Evolutionary conservation across 2,113 vertebrate species (phyloP), one percentile per base, ranked within the genome.

Genomic region (Gracilinanus agilis): DNA sequence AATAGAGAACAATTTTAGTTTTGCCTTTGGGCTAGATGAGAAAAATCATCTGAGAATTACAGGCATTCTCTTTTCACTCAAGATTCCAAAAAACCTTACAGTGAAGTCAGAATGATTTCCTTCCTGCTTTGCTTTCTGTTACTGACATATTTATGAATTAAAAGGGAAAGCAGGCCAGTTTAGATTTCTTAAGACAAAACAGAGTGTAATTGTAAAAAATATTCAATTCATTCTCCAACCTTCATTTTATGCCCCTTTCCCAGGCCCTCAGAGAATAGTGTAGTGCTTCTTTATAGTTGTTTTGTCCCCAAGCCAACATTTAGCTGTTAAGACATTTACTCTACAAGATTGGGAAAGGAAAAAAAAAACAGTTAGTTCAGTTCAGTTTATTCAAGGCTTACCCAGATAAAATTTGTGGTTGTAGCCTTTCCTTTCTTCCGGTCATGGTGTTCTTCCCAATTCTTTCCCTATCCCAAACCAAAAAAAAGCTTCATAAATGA

Each of bases 141-240:
- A 11, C 88, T 29, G 54, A 16, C 0, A 23, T 94, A 95, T 93
- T 27, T 90, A 12, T 93, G 55, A 29, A 90, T 61, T 67, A 12
- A 93, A 56, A 92, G 11, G 44, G 44, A 94, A 92, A 92, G 53
- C n/a, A 91, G 34, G 13, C 56, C 2, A 0, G 0, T 90, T 9
- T 56, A 54, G 11, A 96, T 95, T 58, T 56, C 24, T 93, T 49
- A 5, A 56, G 0, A 93, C 9, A 93, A 96, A 97, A 5, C 0
- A 90, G 21, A 93, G 61, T 24, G 1, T 7, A 88, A 91, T 11
- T 44, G 88, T 95, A 24, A 91, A 95, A 97, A 95, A 55, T 44
- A 90, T 7, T 1, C 55, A 93, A 1, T 2, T 92, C 0, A 67
- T 53, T 90, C 90, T 4, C 58, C 55, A 0, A 3, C 8, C 11